Evolutionary conservation across 2,113 vertebrate species (phyloP), one percentile per base, ranked within the genome.

Genomic region (Psilopsiagon aymara): DNA sequence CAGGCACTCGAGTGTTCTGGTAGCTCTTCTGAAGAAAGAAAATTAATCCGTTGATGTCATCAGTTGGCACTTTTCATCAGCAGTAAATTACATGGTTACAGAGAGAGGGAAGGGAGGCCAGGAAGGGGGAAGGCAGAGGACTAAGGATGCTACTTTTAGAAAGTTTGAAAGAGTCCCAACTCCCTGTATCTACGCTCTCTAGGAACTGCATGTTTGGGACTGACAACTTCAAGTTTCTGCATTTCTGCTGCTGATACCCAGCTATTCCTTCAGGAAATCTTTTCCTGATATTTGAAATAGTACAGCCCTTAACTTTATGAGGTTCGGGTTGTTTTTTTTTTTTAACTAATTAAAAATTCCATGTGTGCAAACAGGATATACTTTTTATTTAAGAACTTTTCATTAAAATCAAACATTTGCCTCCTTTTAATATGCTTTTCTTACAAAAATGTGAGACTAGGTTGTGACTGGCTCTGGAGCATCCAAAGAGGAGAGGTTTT

Each of bases 1-100:
- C 68, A 88, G 80, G 49, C 37, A 33, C 67, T 66, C 37, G 16
- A 66, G 46, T 75, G 90, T 94, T 71, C 82, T 83, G 80, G 66
- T 78, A 79, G 94, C 73, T 82, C 77, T 84, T 93, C 69, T 91
- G 57, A 86, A 68, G 82, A 86, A 68, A 84, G 35, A 84, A 73
- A 89, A 93, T 95, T 62, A 91, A 84, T 79, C 88, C 67, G 52
- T 92, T 95, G 83, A 82, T 86, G 47, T 92, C 95, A 96, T 94
- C 77, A 76, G 0, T 17, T 96, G 92, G 90, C 91, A 53, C 77
- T 81, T 66, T 62, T 66, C 67, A 69, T 41, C 23, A 64, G 66
- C 77, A 88, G 24, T 94, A 88, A 92, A 90, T 95, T 81, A 73
- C 27, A 10, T 64, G 27, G 33, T 86, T 92, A 17, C 43, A 85